These are phyloP conservation scores for Drosophila kanapiae DNA, from an alignment of 1,140 invertebrate species.

Conservation along the genomic window DNA sequence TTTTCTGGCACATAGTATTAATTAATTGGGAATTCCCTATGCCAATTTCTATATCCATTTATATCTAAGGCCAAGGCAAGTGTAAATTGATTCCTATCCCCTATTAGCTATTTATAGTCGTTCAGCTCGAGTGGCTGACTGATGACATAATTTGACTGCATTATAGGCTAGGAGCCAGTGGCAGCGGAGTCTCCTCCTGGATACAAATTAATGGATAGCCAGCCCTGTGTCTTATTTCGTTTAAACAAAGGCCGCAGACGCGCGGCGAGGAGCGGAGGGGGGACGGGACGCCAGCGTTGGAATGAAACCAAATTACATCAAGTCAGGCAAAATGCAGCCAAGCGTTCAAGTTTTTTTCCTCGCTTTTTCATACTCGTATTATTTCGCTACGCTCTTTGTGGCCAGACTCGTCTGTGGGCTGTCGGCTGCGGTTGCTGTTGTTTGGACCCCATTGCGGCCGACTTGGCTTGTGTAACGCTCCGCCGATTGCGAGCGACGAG, in stretches of 20 bases:
- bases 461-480: constrained; percentile 71
- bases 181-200: constrained; percentile 21
- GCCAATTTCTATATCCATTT: background rate
- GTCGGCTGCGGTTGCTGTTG: constrained; percentile 33
- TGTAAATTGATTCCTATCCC: background rate
- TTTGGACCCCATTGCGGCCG: constrained; percentile 63
- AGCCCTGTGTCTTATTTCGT: constrained; percentile 52
- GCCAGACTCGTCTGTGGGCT: constrained; percentile 61
- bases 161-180: constrained; percentile 18
- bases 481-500: constrained; percentile 51
- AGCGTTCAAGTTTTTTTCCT: constrained; percentile 66
- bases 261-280: constrained; percentile 16
- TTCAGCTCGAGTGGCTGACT: background rate
- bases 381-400: constrained; percentile 74
- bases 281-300: constrained; percentile 17
- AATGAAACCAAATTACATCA: constrained; percentile 77
- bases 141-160: constrained; percentile 66
- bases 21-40: background rate
- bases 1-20: background rate
- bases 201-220: constrained; percentile 56
- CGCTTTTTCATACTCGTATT: constrained; percentile 23
- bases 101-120: background rate
- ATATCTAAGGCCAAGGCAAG: background rate
- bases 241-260: constrained; percentile 26
- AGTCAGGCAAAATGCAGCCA: constrained; percentile 78